Evolutionary conservation across 2,113 vertebrate species (phyloP).

Genomic region (Anguilla rostrata): DNA sequence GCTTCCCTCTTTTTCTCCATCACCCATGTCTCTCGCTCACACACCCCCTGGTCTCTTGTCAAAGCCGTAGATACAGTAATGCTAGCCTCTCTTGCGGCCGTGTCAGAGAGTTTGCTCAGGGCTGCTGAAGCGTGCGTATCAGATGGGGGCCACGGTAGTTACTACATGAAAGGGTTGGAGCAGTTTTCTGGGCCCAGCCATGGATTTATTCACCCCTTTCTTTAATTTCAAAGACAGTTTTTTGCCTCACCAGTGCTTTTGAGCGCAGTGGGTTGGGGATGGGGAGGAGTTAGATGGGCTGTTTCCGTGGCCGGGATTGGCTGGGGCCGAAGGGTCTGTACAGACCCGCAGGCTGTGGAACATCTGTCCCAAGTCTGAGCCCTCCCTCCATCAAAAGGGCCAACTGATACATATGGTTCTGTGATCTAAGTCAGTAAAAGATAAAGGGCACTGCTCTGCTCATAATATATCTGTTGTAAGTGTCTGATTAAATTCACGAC

Average conservation of each 20-base stretch:
- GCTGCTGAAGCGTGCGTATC: neutral
- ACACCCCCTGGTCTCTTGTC: neutral
- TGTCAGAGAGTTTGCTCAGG: constrained; percentile 8
- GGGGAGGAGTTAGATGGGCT: neutral
- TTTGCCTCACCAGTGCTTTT: neutral
- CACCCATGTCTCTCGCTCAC: neutral
- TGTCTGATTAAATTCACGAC: neutral
- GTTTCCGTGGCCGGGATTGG: neutral
- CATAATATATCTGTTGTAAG: no score
- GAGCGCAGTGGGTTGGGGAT: neutral
- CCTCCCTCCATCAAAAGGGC: neutral
- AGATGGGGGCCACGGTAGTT: neutral
- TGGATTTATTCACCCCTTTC: constrained; percentile 2
- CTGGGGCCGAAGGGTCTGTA: neutral
- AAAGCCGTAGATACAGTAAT: no score
- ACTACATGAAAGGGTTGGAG: neutral
- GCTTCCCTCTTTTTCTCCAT: constrained; percentile 18
- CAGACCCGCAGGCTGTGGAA: neutral
- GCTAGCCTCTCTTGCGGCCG: neutral
- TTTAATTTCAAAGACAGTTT: neutral
- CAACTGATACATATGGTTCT: neutral
- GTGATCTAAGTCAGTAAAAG: neutral
- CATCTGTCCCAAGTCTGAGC: neutral
- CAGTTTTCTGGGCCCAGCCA: neutral
- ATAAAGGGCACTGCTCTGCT: no score